phyloP scores from a whole-genome alignment of 2,797 vertebrate genomes.

The Sebastes oblongus region DNA sequence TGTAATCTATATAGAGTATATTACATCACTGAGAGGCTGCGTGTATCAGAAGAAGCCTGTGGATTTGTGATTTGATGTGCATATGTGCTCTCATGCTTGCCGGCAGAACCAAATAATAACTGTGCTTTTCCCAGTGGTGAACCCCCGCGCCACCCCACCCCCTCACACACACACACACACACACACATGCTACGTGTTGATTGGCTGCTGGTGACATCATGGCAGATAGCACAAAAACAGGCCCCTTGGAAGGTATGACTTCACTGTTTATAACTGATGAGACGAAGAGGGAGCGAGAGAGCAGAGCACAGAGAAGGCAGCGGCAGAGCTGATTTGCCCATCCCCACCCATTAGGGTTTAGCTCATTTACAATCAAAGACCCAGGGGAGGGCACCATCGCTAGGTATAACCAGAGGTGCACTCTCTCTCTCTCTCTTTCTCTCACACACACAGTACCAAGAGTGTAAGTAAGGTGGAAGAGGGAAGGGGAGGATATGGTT shows the following conservation, averaged over 20 bases:
- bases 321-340: conserved; percentile 52
- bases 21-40: conserved; percentile 20
- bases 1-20: not conserved
- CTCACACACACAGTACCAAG: not conserved
- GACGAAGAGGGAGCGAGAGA: conserved; percentile 63
- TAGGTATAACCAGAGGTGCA: conserved; percentile 57
- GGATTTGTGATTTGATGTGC: conserved; percentile 33
- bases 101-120: conserved; percentile 63
- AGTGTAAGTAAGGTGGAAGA: conserved; percentile 7
- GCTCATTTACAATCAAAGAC: conserved; percentile 80
- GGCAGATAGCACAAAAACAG: conserved; percentile 76
- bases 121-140: conserved; percentile 68
- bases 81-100: conserved; percentile 29
- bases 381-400: conserved; percentile 58
- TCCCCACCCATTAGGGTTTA: conserved; percentile 49
- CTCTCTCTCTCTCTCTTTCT: no score
- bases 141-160: conserved; percentile 46
- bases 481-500: not conserved
- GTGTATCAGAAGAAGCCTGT: conserved; percentile 17
- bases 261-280: conserved; percentile 79
- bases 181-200: conserved; percentile 70
- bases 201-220: conserved; percentile 87
- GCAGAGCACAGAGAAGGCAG: conserved; percentile 36
- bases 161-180: not conserved
- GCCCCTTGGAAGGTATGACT: conserved; percentile 83